phyloP scores from a whole-genome alignment of 2,797 vertebrate genomes.

The Perodicticus potto region DNA sequence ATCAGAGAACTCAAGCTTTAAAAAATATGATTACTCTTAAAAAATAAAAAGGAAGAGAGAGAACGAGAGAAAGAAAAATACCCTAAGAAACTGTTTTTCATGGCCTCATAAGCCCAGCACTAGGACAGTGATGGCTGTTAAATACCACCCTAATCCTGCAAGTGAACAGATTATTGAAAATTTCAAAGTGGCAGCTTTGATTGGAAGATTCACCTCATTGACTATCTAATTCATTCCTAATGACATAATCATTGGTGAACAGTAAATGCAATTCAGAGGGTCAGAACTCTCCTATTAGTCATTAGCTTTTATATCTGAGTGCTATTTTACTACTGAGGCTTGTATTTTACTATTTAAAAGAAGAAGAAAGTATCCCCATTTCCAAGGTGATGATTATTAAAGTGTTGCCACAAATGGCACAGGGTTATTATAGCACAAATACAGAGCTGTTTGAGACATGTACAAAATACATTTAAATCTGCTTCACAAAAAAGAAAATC shows the following conservation, averaged over 20 bases:
- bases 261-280: conserved; percentile 88
- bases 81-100: conserved; percentile 73
- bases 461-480: conserved; percentile 81
- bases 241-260: conserved; percentile 89
- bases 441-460: conserved; percentile 69
- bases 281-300: conserved; percentile 87
- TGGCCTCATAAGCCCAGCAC: conserved; percentile 67
- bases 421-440: conserved; percentile 73
- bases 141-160: conserved; percentile 80
- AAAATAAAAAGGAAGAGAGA: background rate
- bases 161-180: conserved; percentile 86
- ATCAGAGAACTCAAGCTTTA: conserved; percentile 33
- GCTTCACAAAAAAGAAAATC: conserved; percentile 65
- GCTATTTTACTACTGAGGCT: conserved; percentile 74
- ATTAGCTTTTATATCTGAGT: conserved; percentile 85
- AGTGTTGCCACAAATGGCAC: conserved; percentile 69
- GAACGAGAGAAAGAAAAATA: background rate
- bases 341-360: conserved; percentile 79
- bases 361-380: conserved; percentile 78
- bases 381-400: conserved; percentile 76
- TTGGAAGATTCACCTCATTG: conserved; percentile 88
- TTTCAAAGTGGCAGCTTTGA: conserved; percentile 84
- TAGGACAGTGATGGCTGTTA: conserved; percentile 74
- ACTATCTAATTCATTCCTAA: conserved; percentile 89
- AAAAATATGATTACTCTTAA: background rate